phyloP scores from a whole-genome alignment of 2,113 vertebrate genomes.

The Helogale parvula region DNA sequence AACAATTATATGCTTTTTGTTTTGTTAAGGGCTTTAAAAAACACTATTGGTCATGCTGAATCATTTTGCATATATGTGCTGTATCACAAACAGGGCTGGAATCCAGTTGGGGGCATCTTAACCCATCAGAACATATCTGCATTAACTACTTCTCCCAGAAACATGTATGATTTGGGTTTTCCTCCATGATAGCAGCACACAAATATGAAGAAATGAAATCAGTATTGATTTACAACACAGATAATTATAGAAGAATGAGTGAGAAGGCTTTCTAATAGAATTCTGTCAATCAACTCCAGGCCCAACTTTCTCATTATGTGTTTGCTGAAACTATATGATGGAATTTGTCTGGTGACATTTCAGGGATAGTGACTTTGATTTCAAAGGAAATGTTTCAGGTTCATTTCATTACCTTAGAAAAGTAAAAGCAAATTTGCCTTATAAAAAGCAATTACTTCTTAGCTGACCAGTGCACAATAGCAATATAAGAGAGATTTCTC shows the following conservation, averaged over 20 bases:
- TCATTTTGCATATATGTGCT: background rate
- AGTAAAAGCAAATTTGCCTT: constrained; percentile 99
- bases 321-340: constrained; percentile 93
- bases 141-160: background rate
- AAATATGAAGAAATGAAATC: constrained; percentile 87
- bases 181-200: constrained; percentile 44
- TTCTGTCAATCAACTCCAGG: constrained; percentile 93
- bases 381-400: constrained; percentile 93
- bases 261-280: constrained; percentile 92
- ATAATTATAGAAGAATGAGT: constrained; percentile 90
- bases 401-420: constrained; percentile 97
- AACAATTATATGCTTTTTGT: constrained; percentile 30
- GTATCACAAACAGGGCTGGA: background rate
- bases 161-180: constrained; percentile 33
- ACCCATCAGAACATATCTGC: background rate
- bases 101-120: background rate
- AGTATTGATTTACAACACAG: constrained; percentile 86
- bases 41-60: background rate
- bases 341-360: constrained; percentile 94
- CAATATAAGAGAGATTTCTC: constrained; percentile 91
- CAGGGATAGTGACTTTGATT: constrained; percentile 91
- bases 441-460: constrained; percentile 98
- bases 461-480: constrained; percentile 93
- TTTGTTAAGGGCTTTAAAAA: background rate
- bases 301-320: constrained; percentile 87